These are phyloP conservation scores for Syndactyla subalaris DNA, from an alignment of 2,797 vertebrate genomes.

Conservation along the genomic window DNA sequence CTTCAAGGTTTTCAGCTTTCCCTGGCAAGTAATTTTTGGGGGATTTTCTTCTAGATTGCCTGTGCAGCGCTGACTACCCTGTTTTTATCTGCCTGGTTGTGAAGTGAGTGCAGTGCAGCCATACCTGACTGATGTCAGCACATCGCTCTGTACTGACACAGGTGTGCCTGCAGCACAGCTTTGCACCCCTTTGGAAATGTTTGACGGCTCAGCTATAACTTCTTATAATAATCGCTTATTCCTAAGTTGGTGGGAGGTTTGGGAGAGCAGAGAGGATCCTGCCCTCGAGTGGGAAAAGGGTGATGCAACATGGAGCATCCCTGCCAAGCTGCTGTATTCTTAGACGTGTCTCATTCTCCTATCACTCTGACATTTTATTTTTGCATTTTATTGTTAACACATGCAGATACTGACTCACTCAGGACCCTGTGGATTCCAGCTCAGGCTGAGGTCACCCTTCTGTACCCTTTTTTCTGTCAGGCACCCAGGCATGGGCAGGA, in stretches of 20 bases:
- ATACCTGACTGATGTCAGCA: background rate
- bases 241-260: background rate
- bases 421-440: background rate
- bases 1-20: background rate
- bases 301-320: background rate
- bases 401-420: conserved; percentile 9
- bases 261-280: background rate
- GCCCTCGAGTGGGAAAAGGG: background rate
- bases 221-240: background rate
- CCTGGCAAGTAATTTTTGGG: background rate
- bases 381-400: conserved; percentile 3
- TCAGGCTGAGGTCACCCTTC: background rate
- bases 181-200: background rate
- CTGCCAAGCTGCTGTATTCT: conserved; percentile 26
- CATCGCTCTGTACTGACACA: background rate
- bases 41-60: background rate
- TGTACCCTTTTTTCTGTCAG: background rate
- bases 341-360: background rate
- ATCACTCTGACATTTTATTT: conserved; percentile 19
- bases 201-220: background rate
- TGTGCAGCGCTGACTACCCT: accelerated
- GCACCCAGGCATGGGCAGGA: background rate
- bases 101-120: accelerated
- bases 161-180: background rate
- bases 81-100: background rate